Percentiles rank a stretch among this genome's conserved stretches.
Evolutionary conservation across 2,888 invertebrate genomes (phyloP).

Genomic region (Torymus texanus): DNA sequence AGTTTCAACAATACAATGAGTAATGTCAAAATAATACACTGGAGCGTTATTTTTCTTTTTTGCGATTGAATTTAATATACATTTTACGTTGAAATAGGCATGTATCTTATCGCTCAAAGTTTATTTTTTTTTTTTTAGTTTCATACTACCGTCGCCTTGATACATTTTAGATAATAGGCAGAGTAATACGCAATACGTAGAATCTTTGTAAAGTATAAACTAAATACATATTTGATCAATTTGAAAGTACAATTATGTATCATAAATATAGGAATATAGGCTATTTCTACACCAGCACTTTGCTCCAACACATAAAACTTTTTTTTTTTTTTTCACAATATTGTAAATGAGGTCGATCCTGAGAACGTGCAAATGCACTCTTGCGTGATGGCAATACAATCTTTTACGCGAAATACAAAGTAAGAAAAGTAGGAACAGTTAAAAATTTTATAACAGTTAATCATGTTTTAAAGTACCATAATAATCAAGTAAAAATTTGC

Average conservation of each 20-base stretch:
- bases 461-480: no score
- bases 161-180: slow-evolving; percentile 11
- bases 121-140: slow-evolving; percentile 8
- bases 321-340: no score
- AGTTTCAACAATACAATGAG: slow-evolving; percentile 10
- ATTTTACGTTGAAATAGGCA: slow-evolving; percentile 26
- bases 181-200: not conserved
- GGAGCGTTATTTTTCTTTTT: slow-evolving; percentile 6
- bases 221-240: not conserved
- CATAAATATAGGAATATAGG: not conserved
- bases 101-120: slow-evolving; percentile 3
- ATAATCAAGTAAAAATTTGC: no score
- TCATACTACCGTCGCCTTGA: slow-evolving; percentile 61
- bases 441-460: no score
- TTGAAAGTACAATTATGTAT: slow-evolving; percentile 12
- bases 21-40: slow-evolving; percentile 12
- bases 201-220: slow-evolving; percentile 28
- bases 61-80: slow-evolving; percentile 32
- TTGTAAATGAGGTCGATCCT: no score
- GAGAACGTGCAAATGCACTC: no score
- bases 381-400: no score
- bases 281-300: slow-evolving; percentile 10
- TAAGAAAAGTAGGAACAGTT: no score
- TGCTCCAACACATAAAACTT: no score
- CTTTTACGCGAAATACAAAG: no score